phyloP scores from a whole-genome alignment of 2,113 vertebrate genomes.

The Phocoena sinus region DNA sequence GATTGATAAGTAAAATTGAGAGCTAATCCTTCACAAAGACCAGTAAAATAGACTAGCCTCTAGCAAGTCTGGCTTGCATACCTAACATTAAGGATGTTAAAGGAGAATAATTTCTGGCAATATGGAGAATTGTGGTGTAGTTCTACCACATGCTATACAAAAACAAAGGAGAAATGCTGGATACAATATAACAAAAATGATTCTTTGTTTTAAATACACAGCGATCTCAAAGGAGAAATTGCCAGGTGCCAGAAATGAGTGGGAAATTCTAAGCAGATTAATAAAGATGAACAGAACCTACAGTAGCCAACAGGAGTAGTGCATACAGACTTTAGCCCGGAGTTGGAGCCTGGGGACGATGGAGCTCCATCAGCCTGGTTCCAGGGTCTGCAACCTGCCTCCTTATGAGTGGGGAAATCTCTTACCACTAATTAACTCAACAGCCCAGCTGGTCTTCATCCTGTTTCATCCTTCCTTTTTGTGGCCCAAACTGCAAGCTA shows the following conservation, averaged over 20 bases:
- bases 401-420: neutral
- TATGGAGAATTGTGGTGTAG: too few relatives aligned
- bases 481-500: neutral
- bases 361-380: neutral
- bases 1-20: neutral
- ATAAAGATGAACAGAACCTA: neutral
- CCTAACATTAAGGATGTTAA: neutral
- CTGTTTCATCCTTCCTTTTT: neutral
- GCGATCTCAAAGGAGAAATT: neutral
- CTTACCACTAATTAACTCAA: neutral
- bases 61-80: neutral
- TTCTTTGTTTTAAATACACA: neutral
- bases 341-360: neutral
- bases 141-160: neutral
- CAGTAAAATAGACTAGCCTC: neutral
- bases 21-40: neutral
- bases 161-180: neutral
- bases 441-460: neutral
- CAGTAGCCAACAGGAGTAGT: neutral
- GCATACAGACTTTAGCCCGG: neutral
- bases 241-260: neutral
- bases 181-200: neutral
- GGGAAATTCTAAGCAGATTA: neutral
- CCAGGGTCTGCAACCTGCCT: neutral
- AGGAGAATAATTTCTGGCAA: neutral